phyloP scores from a whole-genome alignment of 2,797 vertebrate genomes.

The Peromyscus aztecus region DNA sequence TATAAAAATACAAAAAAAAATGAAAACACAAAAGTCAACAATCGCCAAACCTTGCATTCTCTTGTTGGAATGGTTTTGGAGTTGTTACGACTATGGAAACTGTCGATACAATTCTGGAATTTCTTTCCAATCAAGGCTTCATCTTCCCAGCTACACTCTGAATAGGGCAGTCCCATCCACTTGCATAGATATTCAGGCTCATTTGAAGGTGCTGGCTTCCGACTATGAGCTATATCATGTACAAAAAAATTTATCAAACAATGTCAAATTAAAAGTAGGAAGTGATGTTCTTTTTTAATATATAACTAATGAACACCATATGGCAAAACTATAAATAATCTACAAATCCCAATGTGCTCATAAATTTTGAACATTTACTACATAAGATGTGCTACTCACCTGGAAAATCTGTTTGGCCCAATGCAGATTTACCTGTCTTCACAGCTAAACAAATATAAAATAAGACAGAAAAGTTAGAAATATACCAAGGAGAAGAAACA shows the following conservation, averaged over 20 bases:
- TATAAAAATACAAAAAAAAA: not conserved
- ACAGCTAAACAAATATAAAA: constrained; percentile 89
- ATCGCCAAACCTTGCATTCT: constrained; percentile 95
- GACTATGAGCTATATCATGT: constrained; percentile 92
- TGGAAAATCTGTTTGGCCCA: constrained; percentile 94
- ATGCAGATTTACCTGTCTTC: constrained; percentile 94
- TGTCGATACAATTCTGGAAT: constrained; percentile 94
- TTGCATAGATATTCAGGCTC: constrained; percentile 98
- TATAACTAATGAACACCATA: not conserved
- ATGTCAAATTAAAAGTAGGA: constrained; percentile 11
- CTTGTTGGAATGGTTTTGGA: constrained; percentile 96
- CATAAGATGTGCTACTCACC: constrained; percentile 87
- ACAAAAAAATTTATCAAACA: constrained; percentile 57
- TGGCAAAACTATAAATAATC: not conserved
- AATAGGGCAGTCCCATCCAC: constrained; percentile 99
- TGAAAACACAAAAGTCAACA: not conserved
- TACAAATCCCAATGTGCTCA: not conserved
- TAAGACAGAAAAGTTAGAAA: constrained; percentile 63
- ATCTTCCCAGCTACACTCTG: constrained; percentile 99
- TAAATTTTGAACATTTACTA: not conserved
- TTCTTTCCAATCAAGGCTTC: constrained; percentile 95
- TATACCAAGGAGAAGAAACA: constrained; percentile 4
- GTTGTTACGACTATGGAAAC: constrained; percentile 94
- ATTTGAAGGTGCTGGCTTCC: constrained; percentile 92
- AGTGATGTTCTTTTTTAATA: constrained; percentile 14